A percentile compares a stretch with the other conserved stretches of the same genome.
phyloP scores from a whole-genome alignment of 1,140 invertebrate species.

The Lepidurus couesii region DNA sequence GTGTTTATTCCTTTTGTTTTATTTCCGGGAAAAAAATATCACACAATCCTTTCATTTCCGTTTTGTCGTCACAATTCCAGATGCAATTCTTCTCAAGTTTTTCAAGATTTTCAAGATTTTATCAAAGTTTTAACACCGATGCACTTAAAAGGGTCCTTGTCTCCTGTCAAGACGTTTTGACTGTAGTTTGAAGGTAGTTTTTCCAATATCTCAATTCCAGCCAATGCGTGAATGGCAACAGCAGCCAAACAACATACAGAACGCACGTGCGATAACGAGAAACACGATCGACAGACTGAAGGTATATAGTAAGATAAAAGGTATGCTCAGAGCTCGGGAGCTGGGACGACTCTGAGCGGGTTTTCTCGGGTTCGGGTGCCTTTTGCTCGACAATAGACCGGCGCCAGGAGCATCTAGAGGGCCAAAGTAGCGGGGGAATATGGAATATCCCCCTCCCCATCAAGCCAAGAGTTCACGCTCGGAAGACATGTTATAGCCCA shows the following conservation, averaged over 20 bases:
- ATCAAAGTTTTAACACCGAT: too few species aligned
- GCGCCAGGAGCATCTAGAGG: background rate
- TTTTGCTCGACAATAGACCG: slow-evolving; percentile 21
- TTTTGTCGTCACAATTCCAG: too few species aligned
- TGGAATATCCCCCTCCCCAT: background rate
- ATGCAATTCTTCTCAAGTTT: too few species aligned
- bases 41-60: too few species aligned
- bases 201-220: background rate
- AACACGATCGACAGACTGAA: background rate
- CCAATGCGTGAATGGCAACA: background rate
- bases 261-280: background rate
- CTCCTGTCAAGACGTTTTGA: too few species aligned
- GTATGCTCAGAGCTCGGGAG: slow-evolving; percentile 1
- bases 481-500: background rate
- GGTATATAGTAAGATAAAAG: background rate
- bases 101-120: too few species aligned
- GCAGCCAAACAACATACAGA: background rate
- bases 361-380: background rate
- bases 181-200: background rate
- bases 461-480: background rate
- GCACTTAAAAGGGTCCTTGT: too few species aligned
- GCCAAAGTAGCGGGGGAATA: background rate
- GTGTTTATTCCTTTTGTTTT: background rate
- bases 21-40: too few species aligned
- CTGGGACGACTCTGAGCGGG: slow-evolving; percentile 12